phyloP scores from a whole-genome alignment of 2,888 invertebrate genomes.

The Bibio marci region DNA sequence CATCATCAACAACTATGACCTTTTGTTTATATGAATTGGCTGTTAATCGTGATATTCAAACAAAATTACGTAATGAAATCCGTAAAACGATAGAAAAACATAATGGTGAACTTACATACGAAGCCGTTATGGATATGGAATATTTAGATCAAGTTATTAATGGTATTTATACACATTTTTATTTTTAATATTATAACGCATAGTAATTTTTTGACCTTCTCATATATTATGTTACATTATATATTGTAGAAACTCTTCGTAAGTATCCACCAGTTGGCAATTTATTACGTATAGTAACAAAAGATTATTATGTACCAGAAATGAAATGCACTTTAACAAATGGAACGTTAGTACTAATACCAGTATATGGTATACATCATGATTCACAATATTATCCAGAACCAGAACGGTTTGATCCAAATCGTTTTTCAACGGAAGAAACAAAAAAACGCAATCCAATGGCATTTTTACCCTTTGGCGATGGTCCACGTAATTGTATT shows the following conservation, averaged over 20 bases:
- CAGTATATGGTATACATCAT: no score
- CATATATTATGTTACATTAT: no score
- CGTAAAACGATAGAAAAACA: slow-evolving; percentile 25
- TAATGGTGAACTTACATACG: slow-evolving; percentile 33
- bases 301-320: slow-evolving; percentile 32
- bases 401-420: slow-evolving; percentile 42
- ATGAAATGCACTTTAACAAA: slow-evolving; percentile 33
- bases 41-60: slow-evolving; percentile 27
- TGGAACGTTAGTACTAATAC: slow-evolving; percentile 34
- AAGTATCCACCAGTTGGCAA: slow-evolving; percentile 35
- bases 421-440: slow-evolving; percentile 37
- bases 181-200: background rate
- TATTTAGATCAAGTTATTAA: slow-evolving; percentile 38
- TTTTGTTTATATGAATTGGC: slow-evolving; percentile 23
- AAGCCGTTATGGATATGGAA: slow-evolving; percentile 35
- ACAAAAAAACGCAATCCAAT: slow-evolving; percentile 31
- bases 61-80: slow-evolving; percentile 32
- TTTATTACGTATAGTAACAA: slow-evolving; percentile 33
- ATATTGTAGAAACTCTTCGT: slow-evolving; percentile 39
- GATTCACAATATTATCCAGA: slow-evolving; percentile 38
- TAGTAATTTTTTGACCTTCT: slow-evolving; percentile 7
- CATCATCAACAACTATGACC: slow-evolving; percentile 37
- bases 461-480: no score
- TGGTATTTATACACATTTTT: slow-evolving; percentile 20
- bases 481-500: no score